Conservation (phyloP, 2,113 vertebrate species). For the Zingel zingel region DNA sequence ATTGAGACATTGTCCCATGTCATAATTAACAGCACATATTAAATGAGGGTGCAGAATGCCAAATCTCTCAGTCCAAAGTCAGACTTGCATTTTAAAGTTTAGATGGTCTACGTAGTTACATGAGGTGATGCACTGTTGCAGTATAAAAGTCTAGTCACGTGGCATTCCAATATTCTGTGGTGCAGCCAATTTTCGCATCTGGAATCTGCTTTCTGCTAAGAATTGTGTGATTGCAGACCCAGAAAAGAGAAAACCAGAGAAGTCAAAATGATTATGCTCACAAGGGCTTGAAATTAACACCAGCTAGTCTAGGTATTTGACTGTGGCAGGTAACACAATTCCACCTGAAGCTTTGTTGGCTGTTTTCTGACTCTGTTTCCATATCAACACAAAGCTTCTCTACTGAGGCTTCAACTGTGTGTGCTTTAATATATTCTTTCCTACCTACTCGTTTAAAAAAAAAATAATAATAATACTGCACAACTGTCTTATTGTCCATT, state of each 20-base stretch:
- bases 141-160: conserved; percentile 13
- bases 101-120: conserved; percentile 1
- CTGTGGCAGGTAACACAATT: conserved; percentile 40
- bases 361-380: conserved; percentile 17
- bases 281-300: conserved; percentile 71
- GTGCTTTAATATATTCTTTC: neutral
- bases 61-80: neutral
- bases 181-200: conserved; percentile 35
- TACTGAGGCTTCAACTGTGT: neutral
- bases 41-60: neutral
- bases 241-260: conserved; percentile 40
- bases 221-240: conserved; percentile 43
- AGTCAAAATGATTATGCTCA: conserved; percentile 67
- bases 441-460: neutral
- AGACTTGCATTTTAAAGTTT: neutral
- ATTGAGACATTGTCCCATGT: neutral
- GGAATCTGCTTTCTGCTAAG: conserved; percentile 38
- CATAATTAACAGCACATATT: neutral
- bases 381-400: conserved; percentile 20
- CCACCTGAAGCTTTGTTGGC: conserved; percentile 31
- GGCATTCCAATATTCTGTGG: conserved; percentile 34
- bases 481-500: neutral
- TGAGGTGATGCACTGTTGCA: neutral
- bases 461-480: neutral
- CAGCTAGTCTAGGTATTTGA: conserved; percentile 33